phyloP scores from a whole-genome alignment of 2,888 invertebrate species.

The Melangyna quadrimaculata region DNA sequence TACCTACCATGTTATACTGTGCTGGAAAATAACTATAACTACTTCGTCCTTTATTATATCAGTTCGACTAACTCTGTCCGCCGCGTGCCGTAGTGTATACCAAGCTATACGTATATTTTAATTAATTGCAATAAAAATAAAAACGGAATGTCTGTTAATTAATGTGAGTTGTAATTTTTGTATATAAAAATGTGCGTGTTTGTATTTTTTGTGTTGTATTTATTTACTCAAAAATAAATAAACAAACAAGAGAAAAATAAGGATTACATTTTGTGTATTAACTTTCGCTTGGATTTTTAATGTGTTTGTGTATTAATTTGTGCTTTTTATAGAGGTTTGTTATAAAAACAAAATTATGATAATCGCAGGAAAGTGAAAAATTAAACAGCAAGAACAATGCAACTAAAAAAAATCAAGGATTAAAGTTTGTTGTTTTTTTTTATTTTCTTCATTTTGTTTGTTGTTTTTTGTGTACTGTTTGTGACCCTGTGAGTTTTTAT shows the following conservation, averaged over 20 bases:
- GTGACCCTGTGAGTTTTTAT: slow-evolving; percentile 40
- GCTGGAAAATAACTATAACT: background rate
- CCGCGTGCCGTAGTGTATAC: background rate
- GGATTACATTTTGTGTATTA: slow-evolving; percentile 25
- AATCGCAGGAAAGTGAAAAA: slow-evolving; percentile 55
- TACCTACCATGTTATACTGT: slow-evolving; percentile 2
- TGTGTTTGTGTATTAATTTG: slow-evolving; percentile 63
- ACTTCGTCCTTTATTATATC: slow-evolving; percentile 13
- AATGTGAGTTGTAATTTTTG: slow-evolving; percentile 52
- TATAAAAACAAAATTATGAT: slow-evolving; percentile 37
- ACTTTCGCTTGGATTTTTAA: slow-evolving; percentile 46
- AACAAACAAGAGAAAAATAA: background rate
- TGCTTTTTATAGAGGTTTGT: slow-evolving; percentile 57
- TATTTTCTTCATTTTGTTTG: background rate
- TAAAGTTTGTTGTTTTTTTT: slow-evolving; percentile 16
- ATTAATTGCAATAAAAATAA: slow-evolving; percentile 5
- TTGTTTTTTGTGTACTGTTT: background rate
- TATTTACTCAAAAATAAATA: background rate
- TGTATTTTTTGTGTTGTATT: slow-evolving; percentile 6
- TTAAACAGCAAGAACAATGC: slow-evolving; percentile 14
- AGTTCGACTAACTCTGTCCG: slow-evolving; percentile 8
- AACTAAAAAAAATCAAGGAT: slow-evolving; percentile 33
- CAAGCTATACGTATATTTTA: background rate
- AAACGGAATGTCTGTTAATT: slow-evolving; percentile 48
- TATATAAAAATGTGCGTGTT: slow-evolving; percentile 24